Evolutionary conservation across 2,888 invertebrate genomes (phyloP), one percentile per base, ranked within the genome.

Genomic region (Troides aeacus): DNA sequence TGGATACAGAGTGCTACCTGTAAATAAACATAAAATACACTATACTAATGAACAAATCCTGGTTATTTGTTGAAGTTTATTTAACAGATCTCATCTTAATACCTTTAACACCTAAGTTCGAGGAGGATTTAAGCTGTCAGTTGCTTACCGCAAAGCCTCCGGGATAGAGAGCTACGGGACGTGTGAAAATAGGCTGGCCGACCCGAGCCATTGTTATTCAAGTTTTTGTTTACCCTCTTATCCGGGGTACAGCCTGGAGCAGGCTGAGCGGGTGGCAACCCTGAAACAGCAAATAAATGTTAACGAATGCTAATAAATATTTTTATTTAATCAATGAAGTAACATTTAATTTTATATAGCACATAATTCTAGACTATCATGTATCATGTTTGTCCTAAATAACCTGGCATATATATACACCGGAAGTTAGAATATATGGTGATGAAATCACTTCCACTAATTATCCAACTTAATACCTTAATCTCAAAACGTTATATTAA

Each of bases 141-240:
- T 69, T 73, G 73, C 73, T 62, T 74, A 75, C 76, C 73, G 64
- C 62, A 62, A 21, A 50, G 75, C 72, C 36, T 56, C 64, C 59
- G 42, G 59, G 53, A 46, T 30, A 67, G 62, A 72, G 72, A 71
- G 69, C 68, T 64, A 64, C 53, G 73, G 66, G 73, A 78, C 77
- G 81, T 81, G 82, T 84, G 82, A 82, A 82, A 79, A 83, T 78
- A 83, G 81, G 79, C 79, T 78, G 79, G 71, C 73, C 76, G 78
- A 75, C 79, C 81, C 77, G 72, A 72, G 77, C 81, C 70, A 82
- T 86, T 87, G 85, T 80, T 78, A 68, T 73, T 71, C 68, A 70
- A 75, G 77, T 84, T 84, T 84, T 87, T 86, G 84, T 84, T 79
- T 77, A 79, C 73, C 76, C 77, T 81, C 78, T 78, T 79, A 79